phyloP scores from a whole-genome alignment of 1,140 invertebrate genomes.

The Apocrypta bakeri region DNA sequence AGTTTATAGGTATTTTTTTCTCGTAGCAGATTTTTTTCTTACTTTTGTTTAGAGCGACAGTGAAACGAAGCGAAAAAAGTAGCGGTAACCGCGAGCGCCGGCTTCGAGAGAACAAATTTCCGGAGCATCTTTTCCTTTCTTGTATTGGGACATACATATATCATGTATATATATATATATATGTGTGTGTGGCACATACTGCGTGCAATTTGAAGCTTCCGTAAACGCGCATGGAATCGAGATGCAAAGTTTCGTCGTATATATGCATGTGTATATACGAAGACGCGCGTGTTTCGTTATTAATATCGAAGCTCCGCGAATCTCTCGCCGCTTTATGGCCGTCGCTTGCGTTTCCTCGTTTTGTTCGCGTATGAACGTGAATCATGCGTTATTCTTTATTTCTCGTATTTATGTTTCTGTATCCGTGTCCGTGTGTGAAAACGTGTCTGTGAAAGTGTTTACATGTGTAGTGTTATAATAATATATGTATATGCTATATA shows the following conservation, averaged over 20 bases:
- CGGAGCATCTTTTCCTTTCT: neutral
- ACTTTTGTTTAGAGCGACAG: slow-evolving; percentile 40
- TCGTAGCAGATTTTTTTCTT: slow-evolving; percentile 21
- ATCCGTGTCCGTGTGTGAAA: neutral
- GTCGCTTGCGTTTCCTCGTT: slow-evolving; percentile 14
- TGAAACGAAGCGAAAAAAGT: neutral
- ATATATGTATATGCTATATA: neutral
- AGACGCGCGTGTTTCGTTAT: neutral
- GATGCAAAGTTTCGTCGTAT: neutral
- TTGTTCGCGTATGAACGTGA: neutral
- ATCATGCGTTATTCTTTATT: neutral
- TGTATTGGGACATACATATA: neutral
- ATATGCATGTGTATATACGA: neutral
- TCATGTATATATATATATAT: too few relatives aligned
- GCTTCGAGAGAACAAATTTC: neutral
- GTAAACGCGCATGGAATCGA: neutral
- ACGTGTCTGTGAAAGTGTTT: too few relatives aligned
- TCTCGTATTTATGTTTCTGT: neutral
- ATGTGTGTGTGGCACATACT: slow-evolving; percentile 10
- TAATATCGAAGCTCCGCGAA: slow-evolving; percentile 29
- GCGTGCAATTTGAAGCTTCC: neutral
- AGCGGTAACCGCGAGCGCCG: neutral
- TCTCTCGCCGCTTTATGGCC: slow-evolving; percentile 1
- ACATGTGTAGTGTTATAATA: neutral
- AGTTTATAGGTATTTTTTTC: slow-evolving; percentile 50